Conservation (phyloP, 2,113 vertebrate genomes). For the Jacana jacana region DNA sequence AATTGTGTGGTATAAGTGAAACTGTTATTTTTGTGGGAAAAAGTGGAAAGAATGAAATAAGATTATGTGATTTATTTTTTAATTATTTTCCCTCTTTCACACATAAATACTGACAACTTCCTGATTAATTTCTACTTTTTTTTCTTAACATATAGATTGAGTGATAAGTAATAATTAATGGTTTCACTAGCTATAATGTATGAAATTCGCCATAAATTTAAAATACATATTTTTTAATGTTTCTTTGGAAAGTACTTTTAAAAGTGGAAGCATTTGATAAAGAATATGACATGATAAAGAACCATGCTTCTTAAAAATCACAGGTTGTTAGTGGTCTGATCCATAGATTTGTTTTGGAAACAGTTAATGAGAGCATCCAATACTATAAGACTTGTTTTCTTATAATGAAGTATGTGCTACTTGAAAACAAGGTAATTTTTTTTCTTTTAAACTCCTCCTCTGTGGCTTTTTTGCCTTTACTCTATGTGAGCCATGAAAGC, state of each 20-base stretch:
- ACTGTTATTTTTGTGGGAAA: neutral
- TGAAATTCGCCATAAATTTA: neutral
- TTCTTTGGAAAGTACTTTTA: neutral
- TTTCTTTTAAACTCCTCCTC: neutral
- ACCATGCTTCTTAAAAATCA: neutral
- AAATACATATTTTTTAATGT: neutral
- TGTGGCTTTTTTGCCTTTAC: neutral
- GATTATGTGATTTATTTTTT: neutral
- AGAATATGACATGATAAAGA: neutral
- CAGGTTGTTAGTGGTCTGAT: neutral
- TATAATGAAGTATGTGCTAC: neutral
- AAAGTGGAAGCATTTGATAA: neutral
- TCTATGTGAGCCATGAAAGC: neutral
- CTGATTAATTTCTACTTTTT: neutral
- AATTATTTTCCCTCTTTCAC: neutral
- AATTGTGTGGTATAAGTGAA: neutral
- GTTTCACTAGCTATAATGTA: neutral
- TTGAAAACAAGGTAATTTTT: neutral
- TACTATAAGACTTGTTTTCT: neutral
- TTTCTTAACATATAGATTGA: neutral
- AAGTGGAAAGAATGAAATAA: neutral
- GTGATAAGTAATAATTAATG: neutral
- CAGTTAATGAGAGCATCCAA: neutral
- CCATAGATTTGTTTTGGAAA: neutral
- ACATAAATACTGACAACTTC: neutral